Conservation (phyloP, 2,113 vertebrate genomes). For the Coptodon rendalli region DNA sequence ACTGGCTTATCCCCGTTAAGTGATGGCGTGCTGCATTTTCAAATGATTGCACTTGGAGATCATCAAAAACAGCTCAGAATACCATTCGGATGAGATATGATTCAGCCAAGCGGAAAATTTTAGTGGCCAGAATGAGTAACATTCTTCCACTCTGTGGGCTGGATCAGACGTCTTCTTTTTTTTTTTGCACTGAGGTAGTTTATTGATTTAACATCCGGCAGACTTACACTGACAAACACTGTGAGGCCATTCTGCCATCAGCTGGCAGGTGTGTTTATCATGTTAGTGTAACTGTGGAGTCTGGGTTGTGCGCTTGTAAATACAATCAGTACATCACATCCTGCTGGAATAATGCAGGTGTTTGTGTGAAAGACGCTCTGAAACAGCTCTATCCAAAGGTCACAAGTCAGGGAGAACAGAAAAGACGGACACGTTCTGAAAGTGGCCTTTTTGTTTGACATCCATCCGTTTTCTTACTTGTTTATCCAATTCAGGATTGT, state of each 20-base stretch:
- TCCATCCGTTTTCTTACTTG: neutral
- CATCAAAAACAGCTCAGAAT: conserved; percentile 22
- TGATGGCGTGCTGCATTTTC: neutral
- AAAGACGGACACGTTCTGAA: neutral
- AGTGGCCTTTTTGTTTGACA: neutral
- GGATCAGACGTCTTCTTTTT: neutral
- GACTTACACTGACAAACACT: conserved; percentile 47
- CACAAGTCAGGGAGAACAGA: neutral
- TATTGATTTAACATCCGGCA: conserved; percentile 62
- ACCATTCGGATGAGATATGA: conserved; percentile 40
- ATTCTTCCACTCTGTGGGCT: conserved; percentile 25
- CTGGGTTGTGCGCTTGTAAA: conserved; percentile 56
- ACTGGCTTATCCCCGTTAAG: neutral
- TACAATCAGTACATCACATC: conserved; percentile 65
- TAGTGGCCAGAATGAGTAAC: conserved; percentile 33
- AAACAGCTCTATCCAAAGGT: conserved; percentile 16
- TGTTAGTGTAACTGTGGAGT: conserved; percentile 33
- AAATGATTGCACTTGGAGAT: neutral
- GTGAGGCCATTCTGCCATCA: conserved; percentile 25
- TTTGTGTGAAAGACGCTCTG: conserved; percentile 9
- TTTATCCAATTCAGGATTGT: neutral
- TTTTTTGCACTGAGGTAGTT: conserved; percentile 32
- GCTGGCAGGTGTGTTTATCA: conserved; percentile 75
- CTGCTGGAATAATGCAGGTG: conserved; percentile 27
- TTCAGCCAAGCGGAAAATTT: conserved; percentile 6